These are phyloP conservation scores for Drosophila melanica DNA, from an alignment of 1,140 invertebrate genomes.

Conservation along the genomic window DNA sequence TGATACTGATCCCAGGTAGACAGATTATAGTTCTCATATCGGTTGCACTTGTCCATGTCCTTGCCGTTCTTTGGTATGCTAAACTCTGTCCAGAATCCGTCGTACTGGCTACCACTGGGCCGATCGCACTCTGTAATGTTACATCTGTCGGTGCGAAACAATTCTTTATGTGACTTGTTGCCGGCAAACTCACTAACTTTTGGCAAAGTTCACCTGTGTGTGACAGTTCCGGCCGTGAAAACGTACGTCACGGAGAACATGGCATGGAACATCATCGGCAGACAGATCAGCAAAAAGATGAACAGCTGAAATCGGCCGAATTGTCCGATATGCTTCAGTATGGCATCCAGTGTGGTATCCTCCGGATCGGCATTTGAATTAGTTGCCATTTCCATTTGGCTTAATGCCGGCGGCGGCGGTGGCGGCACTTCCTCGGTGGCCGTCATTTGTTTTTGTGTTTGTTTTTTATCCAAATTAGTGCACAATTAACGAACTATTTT, in stretches of 20 bases:
- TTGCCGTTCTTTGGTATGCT: slow-evolving; percentile 84
- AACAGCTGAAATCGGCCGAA: slow-evolving; percentile 86
- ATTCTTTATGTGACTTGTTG: neutral
- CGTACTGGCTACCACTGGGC: slow-evolving; percentile 75
- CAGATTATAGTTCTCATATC: slow-evolving; percentile 75
- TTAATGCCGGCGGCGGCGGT: slow-evolving; percentile 4
- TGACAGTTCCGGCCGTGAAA: slow-evolving; percentile 86
- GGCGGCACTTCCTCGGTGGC: slow-evolving; percentile 42
- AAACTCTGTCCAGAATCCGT: slow-evolving; percentile 85
- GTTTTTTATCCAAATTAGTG: slow-evolving; percentile 19
- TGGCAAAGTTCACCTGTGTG: slow-evolving; percentile 85
- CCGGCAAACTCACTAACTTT: slow-evolving; percentile 9
- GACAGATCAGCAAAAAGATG: slow-evolving; percentile 85
- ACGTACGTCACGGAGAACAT: slow-evolving; percentile 85
- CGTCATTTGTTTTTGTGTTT: slow-evolving; percentile 38
- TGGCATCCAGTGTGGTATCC: slow-evolving; percentile 78
- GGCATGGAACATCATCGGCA: slow-evolving; percentile 85
- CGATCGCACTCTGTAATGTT: slow-evolving; percentile 87
- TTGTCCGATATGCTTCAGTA: slow-evolving; percentile 84
- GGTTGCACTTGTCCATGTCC: slow-evolving; percentile 85
- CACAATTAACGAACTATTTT: slow-evolving; percentile 14
- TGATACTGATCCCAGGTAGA: slow-evolving; percentile 25
- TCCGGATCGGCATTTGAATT: slow-evolving; percentile 56
- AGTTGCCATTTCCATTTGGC: neutral
- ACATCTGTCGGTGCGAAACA: slow-evolving; percentile 85